Percentiles rank a stretch among this genome's conserved stretches.
Conservation (phyloP, 1,140 invertebrate genomes). For the Tetragonula clypearis region DNA sequence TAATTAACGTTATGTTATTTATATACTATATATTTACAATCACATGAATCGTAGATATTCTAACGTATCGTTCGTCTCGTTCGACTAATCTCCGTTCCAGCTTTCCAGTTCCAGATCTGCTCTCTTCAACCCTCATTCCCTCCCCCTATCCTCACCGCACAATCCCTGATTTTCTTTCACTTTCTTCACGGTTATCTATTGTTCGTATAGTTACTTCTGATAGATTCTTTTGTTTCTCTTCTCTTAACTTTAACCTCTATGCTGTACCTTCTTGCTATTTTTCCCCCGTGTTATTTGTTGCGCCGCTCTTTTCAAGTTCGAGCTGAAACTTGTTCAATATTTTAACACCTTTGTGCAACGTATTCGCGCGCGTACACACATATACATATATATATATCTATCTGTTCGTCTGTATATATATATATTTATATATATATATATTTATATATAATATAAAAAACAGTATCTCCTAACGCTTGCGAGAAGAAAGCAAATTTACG, state of each 20-base stretch:
- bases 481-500: constrained; percentile 62
- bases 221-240: background rate
- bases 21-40: constrained; percentile 83
- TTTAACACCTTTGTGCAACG: constrained; percentile 64
- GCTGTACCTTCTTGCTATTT: background rate
- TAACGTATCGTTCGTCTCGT: constrained; percentile 76
- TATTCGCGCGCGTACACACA: constrained; percentile 65
- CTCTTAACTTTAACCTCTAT: background rate
- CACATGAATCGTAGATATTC: constrained; percentile 81
- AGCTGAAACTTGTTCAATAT: constrained; percentile 82
- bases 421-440: constrained; percentile 61
- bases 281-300: constrained; percentile 46
- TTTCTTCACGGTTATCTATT: constrained; percentile 1
- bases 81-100: constrained; percentile 48
- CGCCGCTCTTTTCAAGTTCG: constrained; percentile 65
- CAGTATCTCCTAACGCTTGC: constrained; percentile 60
- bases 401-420: constrained; percentile 58
- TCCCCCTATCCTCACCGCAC: background rate
- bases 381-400: constrained; percentile 67
- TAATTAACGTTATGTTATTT: constrained; percentile 81
- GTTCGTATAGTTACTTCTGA: constrained; percentile 24
- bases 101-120: constrained; percentile 34
- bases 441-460: constrained; percentile 68
- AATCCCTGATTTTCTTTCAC: constrained; percentile 13
- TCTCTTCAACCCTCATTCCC: background rate